Base-by-base conservation (phyloP, 2,888 invertebrate species). In the Amorpha juglandis region DNA sequence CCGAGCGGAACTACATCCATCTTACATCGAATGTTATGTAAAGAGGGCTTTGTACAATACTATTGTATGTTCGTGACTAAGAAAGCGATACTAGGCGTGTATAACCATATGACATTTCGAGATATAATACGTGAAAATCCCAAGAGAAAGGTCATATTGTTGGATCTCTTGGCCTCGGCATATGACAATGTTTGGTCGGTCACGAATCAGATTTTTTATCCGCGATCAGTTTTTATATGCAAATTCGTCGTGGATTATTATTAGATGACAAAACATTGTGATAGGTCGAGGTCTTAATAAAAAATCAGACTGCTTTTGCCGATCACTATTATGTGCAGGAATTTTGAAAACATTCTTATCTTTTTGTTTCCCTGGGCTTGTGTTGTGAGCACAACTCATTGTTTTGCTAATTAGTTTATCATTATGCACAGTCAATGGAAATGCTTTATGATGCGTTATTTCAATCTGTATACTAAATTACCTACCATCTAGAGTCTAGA, bases 81-180 rank as follows among this genome's bases (percentile, higher is more conserved):
- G 74, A 79, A 75, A 79, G 77, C 73, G 66, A 72, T 72, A 69
- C 51, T 71, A 68, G 71, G 69, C 71, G 72, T 74, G 71, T 73
- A 69, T 68, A 69, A 63, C 69, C 69, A 71, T 75, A 73, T 83
- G 82, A 82, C 86, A 83, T 86, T 87, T 78, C 75, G 77, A 81
- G 71, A 69, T 74, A 75, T 74, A 74, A 78, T 75, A 78, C 77
- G 76, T 78, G 82, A 80, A 84, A 83, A 81, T 78, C 70, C 65
- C 69, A 27, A 74, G 81, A 80, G 83, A 89, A 85, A 90, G 88
- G 89, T 85, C 82, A 82, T 80, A 74, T 72, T 73, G 74, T 69
- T 70, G 76, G 77, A 79, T 77, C 79, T 74, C 73, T 74, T 71
- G 70, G 74, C 71, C 69, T 73, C 70, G 76, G 79, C 47, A 55